These are phyloP conservation scores for Hippocampus kuda DNA, from an alignment of 2,797 vertebrate species.

Conservation along the genomic window DNA sequence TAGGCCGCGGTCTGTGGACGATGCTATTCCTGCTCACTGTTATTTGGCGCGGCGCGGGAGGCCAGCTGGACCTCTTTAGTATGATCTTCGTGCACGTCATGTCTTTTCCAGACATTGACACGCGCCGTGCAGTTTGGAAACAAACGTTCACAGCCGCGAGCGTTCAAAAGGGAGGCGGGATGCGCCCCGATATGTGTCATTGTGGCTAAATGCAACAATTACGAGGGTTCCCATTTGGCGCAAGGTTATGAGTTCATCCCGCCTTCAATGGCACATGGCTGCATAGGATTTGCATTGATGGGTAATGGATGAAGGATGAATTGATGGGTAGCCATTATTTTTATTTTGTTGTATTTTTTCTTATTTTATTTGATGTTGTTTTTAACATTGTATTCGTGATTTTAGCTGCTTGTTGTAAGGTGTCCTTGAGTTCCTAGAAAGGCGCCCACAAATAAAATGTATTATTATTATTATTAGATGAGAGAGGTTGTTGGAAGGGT, in stretches of 20 bases:
- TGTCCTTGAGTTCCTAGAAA: no score
- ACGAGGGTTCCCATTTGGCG: neutral
- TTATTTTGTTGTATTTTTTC: no score
- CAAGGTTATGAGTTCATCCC: neutral
- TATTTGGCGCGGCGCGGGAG: conserved; percentile 48
- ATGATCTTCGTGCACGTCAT: conserved; percentile 21
- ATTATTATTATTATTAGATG: no score
- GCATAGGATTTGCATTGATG: no score
- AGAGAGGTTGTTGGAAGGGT: no score
- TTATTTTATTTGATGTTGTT: no score
- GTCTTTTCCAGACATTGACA: conserved; percentile 31
- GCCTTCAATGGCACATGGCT: no score
- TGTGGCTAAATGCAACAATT: neutral
- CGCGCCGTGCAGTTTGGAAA: conserved; percentile 1
- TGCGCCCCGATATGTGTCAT: neutral
- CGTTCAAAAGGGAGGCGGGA: neutral
- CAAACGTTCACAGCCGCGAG: neutral
- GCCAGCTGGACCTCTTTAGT: conserved; percentile 37
- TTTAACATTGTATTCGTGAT: no score
- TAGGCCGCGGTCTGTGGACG: conserved; percentile 40
- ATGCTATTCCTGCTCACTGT: conserved; percentile 56
- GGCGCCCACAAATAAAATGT: no score
- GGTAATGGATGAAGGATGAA: no score
- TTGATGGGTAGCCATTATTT: no score
- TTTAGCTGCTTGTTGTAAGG: no score